Evolutionary conservation across 2,797 vertebrate genomes (phyloP).

Genomic region (Brachyalestes nurse): DNA sequence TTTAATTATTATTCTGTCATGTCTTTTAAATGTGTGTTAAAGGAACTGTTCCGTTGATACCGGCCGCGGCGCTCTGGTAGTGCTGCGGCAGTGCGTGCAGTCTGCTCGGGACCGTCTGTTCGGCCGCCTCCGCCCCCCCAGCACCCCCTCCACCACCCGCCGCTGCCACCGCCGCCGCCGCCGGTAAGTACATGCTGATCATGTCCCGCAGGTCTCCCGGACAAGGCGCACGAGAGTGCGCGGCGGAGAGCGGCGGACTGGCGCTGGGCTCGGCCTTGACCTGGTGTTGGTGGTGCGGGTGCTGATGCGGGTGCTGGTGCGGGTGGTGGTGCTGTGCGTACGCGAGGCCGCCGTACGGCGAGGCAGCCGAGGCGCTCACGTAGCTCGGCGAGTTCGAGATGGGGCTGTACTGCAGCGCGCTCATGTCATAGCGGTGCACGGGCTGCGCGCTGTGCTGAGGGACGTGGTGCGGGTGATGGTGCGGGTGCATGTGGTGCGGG

Average conservation of each 20-base stretch:
- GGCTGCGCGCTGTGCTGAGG: slow-evolving; percentile 87
- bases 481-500: slow-evolving; percentile 36
- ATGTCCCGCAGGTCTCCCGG: slow-evolving; percentile 82
- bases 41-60: slow-evolving; percentile 95
- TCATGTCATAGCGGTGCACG: slow-evolving; percentile 82
- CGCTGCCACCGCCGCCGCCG: slow-evolving; percentile 73
- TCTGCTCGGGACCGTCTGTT: slow-evolving; percentile 76
- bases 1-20: slow-evolving; percentile 57
- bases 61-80: slow-evolving; percentile 85
- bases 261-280: slow-evolving; percentile 87
- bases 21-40: slow-evolving; percentile 86
- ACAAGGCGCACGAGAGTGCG: slow-evolving; percentile 81
- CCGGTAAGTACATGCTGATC: slow-evolving; percentile 84
- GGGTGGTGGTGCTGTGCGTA: slow-evolving; percentile 90
- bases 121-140: slow-evolving; percentile 75
- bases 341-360: slow-evolving; percentile 92
- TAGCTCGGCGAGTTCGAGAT: slow-evolving; percentile 88
- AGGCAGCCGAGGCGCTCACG: slow-evolving; percentile 89
- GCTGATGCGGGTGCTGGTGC: slow-evolving; percentile 91
- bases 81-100: slow-evolving; percentile 84
- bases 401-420: slow-evolving; percentile 83
- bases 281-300: slow-evolving; percentile 82
- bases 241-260: slow-evolving; percentile 91
- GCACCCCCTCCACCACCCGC: slow-evolving; percentile 77
- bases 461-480: slow-evolving; percentile 66